Conservation (phyloP, 1,140 invertebrate species). For the Eciton burchellii region DNA sequence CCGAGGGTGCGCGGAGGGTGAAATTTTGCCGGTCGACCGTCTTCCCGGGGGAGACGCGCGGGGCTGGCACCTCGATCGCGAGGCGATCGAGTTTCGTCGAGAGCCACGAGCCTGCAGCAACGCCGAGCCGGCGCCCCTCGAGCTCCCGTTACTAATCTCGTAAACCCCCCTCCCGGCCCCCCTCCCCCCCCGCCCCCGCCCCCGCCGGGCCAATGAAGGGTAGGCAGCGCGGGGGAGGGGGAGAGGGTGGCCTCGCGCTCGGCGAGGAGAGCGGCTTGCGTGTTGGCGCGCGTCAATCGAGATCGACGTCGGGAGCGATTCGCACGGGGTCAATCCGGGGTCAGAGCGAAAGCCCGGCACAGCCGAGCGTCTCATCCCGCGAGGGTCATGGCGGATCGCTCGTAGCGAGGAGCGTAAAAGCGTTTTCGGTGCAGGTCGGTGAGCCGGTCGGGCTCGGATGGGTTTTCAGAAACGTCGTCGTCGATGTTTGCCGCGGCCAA, state of each 20-base stretch:
- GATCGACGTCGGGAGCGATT: too few species aligned
- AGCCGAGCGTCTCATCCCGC: constrained; percentile 3
- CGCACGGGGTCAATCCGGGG: too few species aligned
- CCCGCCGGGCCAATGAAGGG: too few species aligned
- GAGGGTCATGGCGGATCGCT: constrained; percentile 5
- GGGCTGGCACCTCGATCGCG: constrained; percentile 78
- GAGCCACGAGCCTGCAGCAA: constrained; percentile 66
- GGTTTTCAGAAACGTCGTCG: constrained; percentile 83
- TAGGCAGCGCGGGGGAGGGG: too few species aligned
- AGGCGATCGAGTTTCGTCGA: constrained; percentile 79
- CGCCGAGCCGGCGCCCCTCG: constrained; percentile 66
- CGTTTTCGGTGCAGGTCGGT: constrained; percentile 70
- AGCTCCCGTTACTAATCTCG: constrained; percentile 77
- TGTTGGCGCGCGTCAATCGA: too few species aligned
- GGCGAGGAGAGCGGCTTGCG: too few species aligned
- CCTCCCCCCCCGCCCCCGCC: too few species aligned
- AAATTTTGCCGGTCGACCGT: constrained; percentile 76
- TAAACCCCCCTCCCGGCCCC: too few species aligned
- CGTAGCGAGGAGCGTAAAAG: constrained; percentile 24
- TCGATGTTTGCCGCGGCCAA: constrained; percentile 83
- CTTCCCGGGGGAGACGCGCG: constrained; percentile 80
- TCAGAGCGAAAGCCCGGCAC: too few species aligned
- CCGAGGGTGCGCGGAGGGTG: constrained; percentile 74
- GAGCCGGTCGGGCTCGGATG: constrained; percentile 69
- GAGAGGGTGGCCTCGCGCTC: too few species aligned